These are phyloP conservation scores for Psilopsiagon aymara DNA, from an alignment of 2,113 vertebrate genomes.

Conservation along the genomic window DNA sequence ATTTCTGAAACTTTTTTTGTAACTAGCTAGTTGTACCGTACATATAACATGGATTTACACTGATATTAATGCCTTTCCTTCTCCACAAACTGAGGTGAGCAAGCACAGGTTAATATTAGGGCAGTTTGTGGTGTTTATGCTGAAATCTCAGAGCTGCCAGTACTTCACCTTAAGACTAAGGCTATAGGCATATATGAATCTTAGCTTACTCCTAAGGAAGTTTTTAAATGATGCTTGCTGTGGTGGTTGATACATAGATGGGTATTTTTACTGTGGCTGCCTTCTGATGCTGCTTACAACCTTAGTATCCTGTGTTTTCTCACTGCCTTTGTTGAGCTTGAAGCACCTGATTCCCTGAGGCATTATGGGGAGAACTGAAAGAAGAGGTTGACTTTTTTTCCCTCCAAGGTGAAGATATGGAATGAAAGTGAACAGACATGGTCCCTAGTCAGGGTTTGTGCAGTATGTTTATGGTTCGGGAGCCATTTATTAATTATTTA, in stretches of 20 bases:
- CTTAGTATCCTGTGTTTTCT: background rate
- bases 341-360: background rate
- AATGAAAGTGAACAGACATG: background rate
- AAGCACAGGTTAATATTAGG: background rate
- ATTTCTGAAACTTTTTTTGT: background rate
- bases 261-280: background rate
- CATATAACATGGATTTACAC: background rate
- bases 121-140: background rate
- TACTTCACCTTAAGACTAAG: background rate
- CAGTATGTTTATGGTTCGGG: background rate
- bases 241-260: fast-evolving
- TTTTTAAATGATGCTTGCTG: background rate
- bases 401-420: background rate
- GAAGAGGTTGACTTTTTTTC: background rate
- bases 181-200: background rate
- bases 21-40: background rate
- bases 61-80: background rate
- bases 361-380: background rate
- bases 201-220: background rate
- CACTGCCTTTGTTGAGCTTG: background rate
- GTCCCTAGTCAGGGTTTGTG: background rate
- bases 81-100: background rate
- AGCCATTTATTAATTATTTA: background rate
- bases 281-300: background rate
- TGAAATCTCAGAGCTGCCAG: background rate